These are phyloP conservation scores for Eupithecia vulgata DNA, from an alignment of 2,888 invertebrate species.

Conservation along the genomic window DNA sequence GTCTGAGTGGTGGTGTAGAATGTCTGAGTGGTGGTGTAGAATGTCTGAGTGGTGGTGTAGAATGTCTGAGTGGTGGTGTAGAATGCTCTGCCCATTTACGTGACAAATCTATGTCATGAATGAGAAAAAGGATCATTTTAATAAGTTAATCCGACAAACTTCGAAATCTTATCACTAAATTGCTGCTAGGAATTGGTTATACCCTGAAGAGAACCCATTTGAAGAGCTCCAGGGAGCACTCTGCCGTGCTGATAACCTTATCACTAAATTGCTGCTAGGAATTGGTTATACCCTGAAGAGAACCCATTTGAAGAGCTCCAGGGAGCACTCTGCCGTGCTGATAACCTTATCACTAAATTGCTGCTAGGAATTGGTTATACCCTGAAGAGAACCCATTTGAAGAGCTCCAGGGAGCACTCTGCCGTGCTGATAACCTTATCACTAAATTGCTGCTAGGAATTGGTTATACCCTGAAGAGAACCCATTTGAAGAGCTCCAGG, in stretches of 20 bases:
- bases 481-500: not conserved
- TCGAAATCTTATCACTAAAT: too few species aligned
- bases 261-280: too few species aligned
- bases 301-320: not conserved
- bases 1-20: too few species aligned
- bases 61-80: too few species aligned
- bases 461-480: not conserved
- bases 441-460: too few species aligned
- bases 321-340: not conserved
- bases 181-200: not conserved
- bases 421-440: not conserved
- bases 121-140: too few species aligned
- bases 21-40: too few species aligned
- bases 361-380: not conserved
- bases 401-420: not conserved
- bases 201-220: not conserved
- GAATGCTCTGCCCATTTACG: too few species aligned
- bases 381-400: not conserved
- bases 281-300: not conserved
- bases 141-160: too few species aligned
- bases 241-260: not conserved
- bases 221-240: not conserved
- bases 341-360: too few species aligned
- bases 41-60: too few species aligned
- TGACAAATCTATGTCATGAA: too few species aligned